Percentiles rank a stretch among this genome's conserved stretches.
Evolutionary conservation across 30 jellyfish, hydroid and myxozoan genomes (phyloP).

Genomic region (Aurelia coerulea): DNA sequence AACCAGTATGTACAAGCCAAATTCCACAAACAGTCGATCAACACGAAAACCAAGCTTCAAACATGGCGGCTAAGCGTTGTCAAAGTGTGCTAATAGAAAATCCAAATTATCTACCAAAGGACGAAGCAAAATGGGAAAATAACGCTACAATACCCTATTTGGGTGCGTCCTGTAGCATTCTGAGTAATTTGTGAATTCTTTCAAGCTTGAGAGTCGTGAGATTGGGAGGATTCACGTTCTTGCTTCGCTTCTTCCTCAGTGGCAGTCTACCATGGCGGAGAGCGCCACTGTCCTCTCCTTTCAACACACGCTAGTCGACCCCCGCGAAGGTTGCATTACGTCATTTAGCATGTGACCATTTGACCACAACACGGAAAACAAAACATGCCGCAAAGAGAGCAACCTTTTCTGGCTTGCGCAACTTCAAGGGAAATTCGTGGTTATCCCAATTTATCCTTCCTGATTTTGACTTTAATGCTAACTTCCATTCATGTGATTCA

Average conservation of each 20-base stretch:
- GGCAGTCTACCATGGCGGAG: slow-evolving; percentile 79
- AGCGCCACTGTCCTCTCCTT: slow-evolving; percentile 62
- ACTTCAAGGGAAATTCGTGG: too few species aligned
- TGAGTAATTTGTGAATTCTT: slow-evolving; percentile 40
- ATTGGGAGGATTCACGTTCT: slow-evolving; percentile 37
- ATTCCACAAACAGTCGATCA: background rate
- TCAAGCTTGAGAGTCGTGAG: slow-evolving; percentile 60
- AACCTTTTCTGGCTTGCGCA: too few species aligned
- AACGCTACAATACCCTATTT: slow-evolving; percentile 82
- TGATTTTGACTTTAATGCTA: too few species aligned
- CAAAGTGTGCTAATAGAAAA: slow-evolving; percentile 19
- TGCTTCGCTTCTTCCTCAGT: slow-evolving; percentile 33
- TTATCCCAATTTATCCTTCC: too few species aligned
- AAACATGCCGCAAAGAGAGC: too few species aligned
- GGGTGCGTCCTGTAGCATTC: slow-evolving; percentile 86
- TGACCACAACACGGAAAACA: slow-evolving; percentile 18
- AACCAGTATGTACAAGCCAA: background rate
- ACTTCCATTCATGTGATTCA: too few species aligned
- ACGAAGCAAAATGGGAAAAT: slow-evolving; percentile 54
- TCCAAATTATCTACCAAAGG: slow-evolving; percentile 20
- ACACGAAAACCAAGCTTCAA: background rate
- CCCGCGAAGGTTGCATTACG: slow-evolving; percentile 75
- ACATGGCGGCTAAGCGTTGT: slow-evolving; percentile 39
- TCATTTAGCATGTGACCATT: slow-evolving; percentile 19
- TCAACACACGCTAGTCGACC: slow-evolving; percentile 61